Evolutionary conservation across 1,140 invertebrate genomes (phyloP), one percentile per base, ranked within the genome.

Genomic region (Eufriesea mexicana): DNA sequence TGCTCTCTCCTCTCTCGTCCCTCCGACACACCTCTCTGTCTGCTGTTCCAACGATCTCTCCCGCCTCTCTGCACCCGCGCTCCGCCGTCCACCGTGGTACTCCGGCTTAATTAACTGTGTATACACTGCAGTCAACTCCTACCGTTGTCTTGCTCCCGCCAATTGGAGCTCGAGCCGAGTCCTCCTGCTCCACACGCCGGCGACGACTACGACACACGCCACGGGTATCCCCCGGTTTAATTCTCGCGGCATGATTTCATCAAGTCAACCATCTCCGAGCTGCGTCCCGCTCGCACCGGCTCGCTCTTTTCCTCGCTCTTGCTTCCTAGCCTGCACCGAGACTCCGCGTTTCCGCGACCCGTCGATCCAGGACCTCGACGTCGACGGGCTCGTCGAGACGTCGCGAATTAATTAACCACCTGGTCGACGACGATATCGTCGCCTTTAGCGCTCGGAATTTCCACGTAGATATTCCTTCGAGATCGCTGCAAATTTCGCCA

Each of bases 31-130:
- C 61, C 71, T 83, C 83, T 85, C 74, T 75, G 76, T 84, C 76
- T 73, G 57, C 49, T 14, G 61, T 66, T 80, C 54, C 45, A 71
- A 51, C 70, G 79, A 42, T 79, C 72, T 74, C 76, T 83, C 79
- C 77, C 80, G 61, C 62, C 81, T 59, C 67, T 54, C 45, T n/a
- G 16, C 78, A 71, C 79, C 78, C 76, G 51, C 71, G 67, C 79
- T 64, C 82, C 83, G 64, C 81, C 82, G 80, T 79, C 84, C 82
- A 79, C 83, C 82, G 84, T 86, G 89, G 91, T 92, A 91, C 91
- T 93, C 90, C 82, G 89, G 91, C 89, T 93, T 93, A 93, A 94
- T 94, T 94, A 94, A 94, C 93, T 92, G 91, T 94, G 93, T 94
- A 94, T 93, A 94, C 93, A 93, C 91, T 90, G 90, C 89, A 92